A percentile compares a stretch with the other conserved stretches of the same genome.
phyloP scores from a whole-genome alignment of 2,113 vertebrate species.

The Tragelaphus scriptus region DNA sequence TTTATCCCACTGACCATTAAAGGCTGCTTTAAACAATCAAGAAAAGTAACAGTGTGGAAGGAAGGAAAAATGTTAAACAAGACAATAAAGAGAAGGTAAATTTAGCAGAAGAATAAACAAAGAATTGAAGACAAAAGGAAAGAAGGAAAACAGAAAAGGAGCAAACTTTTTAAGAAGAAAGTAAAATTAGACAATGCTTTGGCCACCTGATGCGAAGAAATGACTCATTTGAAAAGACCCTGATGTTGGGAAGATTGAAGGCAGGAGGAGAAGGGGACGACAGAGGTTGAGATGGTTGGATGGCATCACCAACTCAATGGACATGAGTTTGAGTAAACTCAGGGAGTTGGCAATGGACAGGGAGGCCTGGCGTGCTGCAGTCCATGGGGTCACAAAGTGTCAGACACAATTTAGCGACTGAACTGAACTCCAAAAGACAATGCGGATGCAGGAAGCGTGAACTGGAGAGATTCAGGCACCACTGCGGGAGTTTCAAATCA shows the following conservation, averaged over 20 bases:
- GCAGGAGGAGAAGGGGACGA: background rate
- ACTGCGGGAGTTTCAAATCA: background rate
- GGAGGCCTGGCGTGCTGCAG: background rate
- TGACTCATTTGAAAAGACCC: background rate
- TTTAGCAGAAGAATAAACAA: background rate
- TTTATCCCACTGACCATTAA: background rate
- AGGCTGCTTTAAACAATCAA: background rate
- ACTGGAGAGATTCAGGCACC: background rate
- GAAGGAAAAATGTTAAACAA: background rate
- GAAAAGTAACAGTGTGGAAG: background rate
- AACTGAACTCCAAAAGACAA: background rate
- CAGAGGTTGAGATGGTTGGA: background rate
- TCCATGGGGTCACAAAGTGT: background rate
- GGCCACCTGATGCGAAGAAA: background rate
- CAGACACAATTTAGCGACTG: background rate
- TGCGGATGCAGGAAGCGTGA: background rate
- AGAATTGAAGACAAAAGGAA: background rate
- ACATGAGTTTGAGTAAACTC: background rate
- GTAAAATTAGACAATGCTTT: background rate
- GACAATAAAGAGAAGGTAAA: background rate
- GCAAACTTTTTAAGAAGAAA: background rate
- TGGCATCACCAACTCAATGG: background rate
- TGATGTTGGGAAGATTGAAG: background rate
- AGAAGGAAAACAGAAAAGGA: background rate
- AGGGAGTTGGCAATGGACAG: accelerated